phyloP scores from a whole-genome alignment of 2,113 vertebrate genomes.

The Oryzias woworae region DNA sequence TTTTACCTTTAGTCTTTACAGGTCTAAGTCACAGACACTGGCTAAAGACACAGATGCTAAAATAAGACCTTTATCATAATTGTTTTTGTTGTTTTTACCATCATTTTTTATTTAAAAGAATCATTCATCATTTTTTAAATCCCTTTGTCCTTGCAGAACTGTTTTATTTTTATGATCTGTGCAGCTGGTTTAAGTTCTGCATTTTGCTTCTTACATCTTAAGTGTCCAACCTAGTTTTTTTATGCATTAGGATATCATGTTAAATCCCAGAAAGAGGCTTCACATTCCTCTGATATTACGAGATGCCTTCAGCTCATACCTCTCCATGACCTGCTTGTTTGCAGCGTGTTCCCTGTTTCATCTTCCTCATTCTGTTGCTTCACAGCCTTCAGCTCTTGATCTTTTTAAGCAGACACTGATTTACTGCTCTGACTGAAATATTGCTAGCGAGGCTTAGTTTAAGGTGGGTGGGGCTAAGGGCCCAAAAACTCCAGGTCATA shows the following conservation, averaged over 20 bases:
- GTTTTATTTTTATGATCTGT: too few species aligned
- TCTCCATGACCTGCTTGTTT: too few species aligned
- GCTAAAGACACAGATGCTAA: too few species aligned
- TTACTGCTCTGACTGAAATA: background rate
- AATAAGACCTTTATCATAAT: too few species aligned
- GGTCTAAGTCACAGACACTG: too few species aligned
- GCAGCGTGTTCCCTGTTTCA: background rate
- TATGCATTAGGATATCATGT: background rate
- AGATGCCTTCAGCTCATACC: too few species aligned
- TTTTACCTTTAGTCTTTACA: constrained; percentile 3
- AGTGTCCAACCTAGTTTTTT: background rate
- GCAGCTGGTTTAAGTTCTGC: background rate
- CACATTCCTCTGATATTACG: background rate
- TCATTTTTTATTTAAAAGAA: too few species aligned
- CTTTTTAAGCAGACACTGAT: background rate
- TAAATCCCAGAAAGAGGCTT: background rate
- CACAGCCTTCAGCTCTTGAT: background rate
- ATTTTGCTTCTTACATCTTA: background rate
- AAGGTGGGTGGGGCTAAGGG: background rate
- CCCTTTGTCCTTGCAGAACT: too few species aligned
- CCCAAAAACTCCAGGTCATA: background rate
- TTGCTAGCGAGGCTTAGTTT: too few species aligned
- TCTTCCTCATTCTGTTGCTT: background rate
- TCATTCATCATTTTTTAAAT: too few species aligned
- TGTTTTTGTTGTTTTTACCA: too few species aligned